phyloP scores from a whole-genome alignment of 2,888 invertebrate species.

The Aethes cnicana region DNA sequence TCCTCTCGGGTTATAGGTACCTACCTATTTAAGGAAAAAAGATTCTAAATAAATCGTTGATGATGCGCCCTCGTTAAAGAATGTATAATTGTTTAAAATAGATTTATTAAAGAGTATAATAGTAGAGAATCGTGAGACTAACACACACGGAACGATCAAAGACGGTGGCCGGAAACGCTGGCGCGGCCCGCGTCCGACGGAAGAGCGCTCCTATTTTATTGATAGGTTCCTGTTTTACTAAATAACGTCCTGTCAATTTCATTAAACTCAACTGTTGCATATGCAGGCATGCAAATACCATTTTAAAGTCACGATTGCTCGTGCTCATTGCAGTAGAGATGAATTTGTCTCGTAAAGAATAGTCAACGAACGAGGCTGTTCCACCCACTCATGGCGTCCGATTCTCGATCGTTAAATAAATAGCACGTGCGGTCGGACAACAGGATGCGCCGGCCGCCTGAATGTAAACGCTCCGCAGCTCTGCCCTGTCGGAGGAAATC shows the following conservation, averaged over 20 bases:
- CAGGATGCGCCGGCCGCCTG: constrained; percentile 62
- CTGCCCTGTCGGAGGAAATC: constrained; percentile 58
- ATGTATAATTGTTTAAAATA: neutral
- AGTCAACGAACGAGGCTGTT: constrained; percentile 40
- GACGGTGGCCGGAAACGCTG: constrained; percentile 67
- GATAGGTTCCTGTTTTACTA: constrained; percentile 76
- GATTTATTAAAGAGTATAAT: constrained; percentile 28
- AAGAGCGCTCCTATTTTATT: constrained; percentile 75
- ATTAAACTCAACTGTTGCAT: constrained; percentile 36
- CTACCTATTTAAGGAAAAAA: no score
- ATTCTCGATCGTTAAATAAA: constrained; percentile 55
- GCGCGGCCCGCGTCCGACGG: constrained; percentile 63
- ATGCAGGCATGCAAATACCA: no score
- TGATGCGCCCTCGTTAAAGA: no score
- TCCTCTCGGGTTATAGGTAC: no score
- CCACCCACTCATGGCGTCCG: constrained; percentile 31
- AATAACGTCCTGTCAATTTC: constrained; percentile 71
- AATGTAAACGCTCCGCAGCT: constrained; percentile 55
- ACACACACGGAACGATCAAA: constrained; percentile 66
- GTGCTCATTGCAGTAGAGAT: no score
- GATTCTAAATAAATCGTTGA: no score
- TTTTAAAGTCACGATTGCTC: no score
- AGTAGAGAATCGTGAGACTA: constrained; percentile 49
- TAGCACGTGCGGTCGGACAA: constrained; percentile 61
- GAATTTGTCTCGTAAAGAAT: constrained; percentile 27